Evolutionary conservation across 30 jellyfish, hydroid and myxozoan species (phyloP), one percentile per base, ranked within the genome.

Genomic region (Morbakka virulenta): DNA sequence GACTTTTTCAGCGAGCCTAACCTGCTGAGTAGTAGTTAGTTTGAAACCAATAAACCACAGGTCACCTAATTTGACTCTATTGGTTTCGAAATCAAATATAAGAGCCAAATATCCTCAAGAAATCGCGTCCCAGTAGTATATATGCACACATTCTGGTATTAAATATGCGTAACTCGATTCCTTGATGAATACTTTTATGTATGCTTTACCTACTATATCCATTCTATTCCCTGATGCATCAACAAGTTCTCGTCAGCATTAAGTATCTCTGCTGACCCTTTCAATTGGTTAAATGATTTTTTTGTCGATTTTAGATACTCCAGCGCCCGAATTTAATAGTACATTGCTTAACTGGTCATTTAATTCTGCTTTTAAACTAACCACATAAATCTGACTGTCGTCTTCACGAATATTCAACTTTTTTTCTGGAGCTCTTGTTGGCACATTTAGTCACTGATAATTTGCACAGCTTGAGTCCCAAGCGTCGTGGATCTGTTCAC

Each of bases 221-320:
- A 70, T 82, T 32, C 64, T 65, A 71, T 82, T 33, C 22, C 94
- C 86, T 20, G 94, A 82, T 30, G 94, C 94, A 70, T 82, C 87
- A 17, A 72, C 49, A n/a, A 81, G 31, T 21, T 61, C 12, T 81
- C 86, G 20, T 49, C 49, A 2, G 75, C 13, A 28, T 28, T 50
- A 32, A 0, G 14, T 1, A 70, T 57, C 25, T 6, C 12, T 32
- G 47, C 35, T 1, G 71, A 41, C 31, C 70, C 6, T 13, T 63
- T 65, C 50, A 81, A 26, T 29, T 30, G 66, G 13, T 81, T 36
- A 25, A 69, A 63, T n/a, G 75, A 25, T 31, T n/a, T 48, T 74
- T 33, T 28, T 24, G 29, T 81, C 80, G 24, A 81, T 81, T 31
- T 69, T 52, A 1, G 81, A 81, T 22, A 72, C 82, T 17, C 64